phyloP scores from a whole-genome alignment of 2,113 vertebrate species.

The Paedocypris sp. region DNA sequence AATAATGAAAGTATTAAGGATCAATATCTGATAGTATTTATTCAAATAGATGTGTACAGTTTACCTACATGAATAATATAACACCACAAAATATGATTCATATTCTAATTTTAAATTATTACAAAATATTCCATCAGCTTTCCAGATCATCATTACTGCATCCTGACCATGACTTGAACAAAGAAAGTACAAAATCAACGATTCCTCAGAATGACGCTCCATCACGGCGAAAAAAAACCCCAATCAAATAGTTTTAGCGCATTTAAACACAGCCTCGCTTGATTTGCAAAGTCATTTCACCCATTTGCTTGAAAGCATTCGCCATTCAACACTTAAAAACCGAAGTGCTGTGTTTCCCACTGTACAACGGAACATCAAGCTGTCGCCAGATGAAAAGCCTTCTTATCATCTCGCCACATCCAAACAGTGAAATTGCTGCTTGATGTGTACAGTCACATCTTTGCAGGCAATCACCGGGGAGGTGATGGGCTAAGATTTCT shows the following conservation, averaged over 20 bases:
- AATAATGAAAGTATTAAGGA: too few species aligned
- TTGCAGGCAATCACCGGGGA: conserved; percentile 22
- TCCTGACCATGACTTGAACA: too few species aligned
- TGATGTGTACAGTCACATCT: conserved; percentile 18
- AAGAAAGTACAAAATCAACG: too few species aligned
- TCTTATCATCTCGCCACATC: conserved; percentile 10
- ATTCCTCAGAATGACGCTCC: too few species aligned
- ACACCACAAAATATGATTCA: too few species aligned
- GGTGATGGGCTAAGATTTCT: conserved; percentile 17
- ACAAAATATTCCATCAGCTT: too few species aligned
- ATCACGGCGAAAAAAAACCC: too few species aligned
- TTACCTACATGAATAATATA: too few species aligned
- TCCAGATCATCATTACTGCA: too few species aligned
- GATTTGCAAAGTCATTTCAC: conserved; percentile 21
- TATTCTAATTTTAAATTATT: too few species aligned
- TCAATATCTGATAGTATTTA: too few species aligned
- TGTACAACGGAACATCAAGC: background rate
- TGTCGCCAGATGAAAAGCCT: conserved; percentile 1
- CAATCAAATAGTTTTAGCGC: background rate
- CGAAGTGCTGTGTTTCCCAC: background rate
- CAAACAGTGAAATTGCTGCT: conserved; percentile 25
- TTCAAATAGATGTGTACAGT: too few species aligned
- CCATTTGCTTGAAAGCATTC: conserved; percentile 11
- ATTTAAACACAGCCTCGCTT: background rate
- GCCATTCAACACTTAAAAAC: background rate